A percentile compares a stretch with the other conserved stretches of the same genome.
Conservation (phyloP, 2,113 vertebrate genomes). For the Sylvia atricapilla region DNA sequence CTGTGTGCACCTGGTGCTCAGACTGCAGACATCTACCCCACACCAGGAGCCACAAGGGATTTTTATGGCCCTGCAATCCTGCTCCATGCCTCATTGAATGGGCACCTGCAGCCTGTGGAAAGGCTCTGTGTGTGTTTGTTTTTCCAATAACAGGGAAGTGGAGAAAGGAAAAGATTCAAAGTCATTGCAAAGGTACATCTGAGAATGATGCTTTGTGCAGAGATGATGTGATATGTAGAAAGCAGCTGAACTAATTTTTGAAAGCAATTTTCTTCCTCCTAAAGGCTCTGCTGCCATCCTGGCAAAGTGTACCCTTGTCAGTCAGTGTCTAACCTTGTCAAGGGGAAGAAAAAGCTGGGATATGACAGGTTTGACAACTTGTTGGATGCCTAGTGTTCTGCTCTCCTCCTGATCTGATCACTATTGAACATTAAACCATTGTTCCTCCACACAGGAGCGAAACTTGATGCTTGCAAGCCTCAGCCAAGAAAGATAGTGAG, state of each 20-base stretch:
- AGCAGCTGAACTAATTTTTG: not conserved
- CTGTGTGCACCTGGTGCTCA: not conserved
- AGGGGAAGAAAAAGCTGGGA: constrained; percentile 62
- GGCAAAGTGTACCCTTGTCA: constrained; percentile 60
- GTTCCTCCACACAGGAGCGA: constrained; percentile 42
- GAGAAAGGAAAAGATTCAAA: constrained; percentile 6
- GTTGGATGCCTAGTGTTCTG: constrained; percentile 66
- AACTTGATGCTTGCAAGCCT: constrained; percentile 56
- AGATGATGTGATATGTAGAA: not conserved
- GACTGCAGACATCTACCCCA: not conserved
- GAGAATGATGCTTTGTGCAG: not conserved
- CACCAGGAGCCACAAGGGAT: not conserved
- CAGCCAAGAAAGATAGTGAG: constrained; percentile 49
- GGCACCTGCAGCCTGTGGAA: not conserved
- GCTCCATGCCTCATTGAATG: fast-evolving
- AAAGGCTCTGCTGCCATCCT: constrained; percentile 35
- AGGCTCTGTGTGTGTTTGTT: not conserved
- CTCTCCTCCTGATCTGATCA: constrained; percentile 67
- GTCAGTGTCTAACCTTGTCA: constrained; percentile 74
- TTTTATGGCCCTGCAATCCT: fast-evolving
- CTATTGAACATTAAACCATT: constrained; percentile 67
- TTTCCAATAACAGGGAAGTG: not conserved
- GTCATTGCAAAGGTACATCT: constrained; percentile 24
- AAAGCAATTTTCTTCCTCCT: constrained; percentile 24
- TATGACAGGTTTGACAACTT: constrained; percentile 71